A percentile compares a stretch with the other conserved stretches of the same genome.
Conservation (phyloP, 2,888 invertebrate species). For the Temnothorax rugatulus region DNA sequence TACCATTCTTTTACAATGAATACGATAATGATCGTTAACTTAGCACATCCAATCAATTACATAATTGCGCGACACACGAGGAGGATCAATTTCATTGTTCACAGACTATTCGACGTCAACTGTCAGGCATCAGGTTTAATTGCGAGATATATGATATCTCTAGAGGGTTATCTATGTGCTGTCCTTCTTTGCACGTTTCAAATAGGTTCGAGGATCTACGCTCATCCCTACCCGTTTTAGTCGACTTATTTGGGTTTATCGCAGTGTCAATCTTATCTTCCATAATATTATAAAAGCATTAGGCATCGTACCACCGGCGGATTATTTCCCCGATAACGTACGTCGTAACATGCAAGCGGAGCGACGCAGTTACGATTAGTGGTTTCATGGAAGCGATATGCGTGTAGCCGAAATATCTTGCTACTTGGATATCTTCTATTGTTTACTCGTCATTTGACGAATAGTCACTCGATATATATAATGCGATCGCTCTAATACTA, state of each 20-base stretch:
- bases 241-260: constrained; percentile 61
- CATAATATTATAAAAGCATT: constrained; percentile 76
- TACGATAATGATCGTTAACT: constrained; percentile 3
- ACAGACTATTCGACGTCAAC: constrained; percentile 13
- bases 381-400: constrained; percentile 53
- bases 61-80: not conserved
- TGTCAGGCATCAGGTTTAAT: constrained; percentile 56
- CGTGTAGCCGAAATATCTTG: constrained; percentile 31
- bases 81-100: constrained; percentile 17
- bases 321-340: constrained; percentile 74
- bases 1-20: constrained; percentile 7
- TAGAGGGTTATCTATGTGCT: constrained; percentile 4
- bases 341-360: constrained; percentile 53
- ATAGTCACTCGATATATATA: not conserved
- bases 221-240: constrained; percentile 16
- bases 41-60: constrained; percentile 8
- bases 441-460: constrained; percentile 12
- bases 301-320: constrained; percentile 60
- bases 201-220: constrained; percentile 14
- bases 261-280: constrained; percentile 73
- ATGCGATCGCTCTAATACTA: not conserved
- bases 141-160: constrained; percentile 48
- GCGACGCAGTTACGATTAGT: constrained; percentile 38
- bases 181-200: constrained; percentile 17
- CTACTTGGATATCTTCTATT: constrained; percentile 38